phyloP scores from a whole-genome alignment of 2,113 vertebrate species.

The Geothlypis trichas region DNA sequence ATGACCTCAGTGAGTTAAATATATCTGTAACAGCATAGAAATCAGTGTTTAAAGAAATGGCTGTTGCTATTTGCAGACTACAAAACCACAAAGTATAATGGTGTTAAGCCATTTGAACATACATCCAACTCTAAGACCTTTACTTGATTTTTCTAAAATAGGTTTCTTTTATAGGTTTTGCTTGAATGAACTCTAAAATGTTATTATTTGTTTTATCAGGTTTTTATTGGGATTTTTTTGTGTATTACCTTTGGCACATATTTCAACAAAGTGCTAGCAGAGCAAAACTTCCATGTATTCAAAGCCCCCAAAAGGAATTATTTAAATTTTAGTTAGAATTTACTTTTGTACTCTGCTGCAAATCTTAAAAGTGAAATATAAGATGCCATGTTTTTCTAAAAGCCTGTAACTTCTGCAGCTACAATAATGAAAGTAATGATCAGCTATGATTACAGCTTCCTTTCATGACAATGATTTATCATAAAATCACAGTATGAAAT shows the following conservation, averaged over 20 bases:
- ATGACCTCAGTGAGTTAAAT: neutral
- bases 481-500: neutral
- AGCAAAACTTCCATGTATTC: neutral
- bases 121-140: neutral
- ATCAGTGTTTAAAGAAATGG: neutral
- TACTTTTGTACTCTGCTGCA: neutral
- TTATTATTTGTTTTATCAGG: neutral
- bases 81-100: neutral
- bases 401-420: neutral
- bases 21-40: neutral
- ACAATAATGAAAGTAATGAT: neutral
- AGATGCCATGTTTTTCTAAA: neutral
- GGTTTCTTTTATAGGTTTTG: neutral
- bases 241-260: neutral
- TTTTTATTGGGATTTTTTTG: fast-evolving
- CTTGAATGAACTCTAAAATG: neutral
- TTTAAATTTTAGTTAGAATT: neutral
- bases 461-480: neutral
- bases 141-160: neutral
- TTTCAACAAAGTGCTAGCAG: neutral
- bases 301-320: neutral
- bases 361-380: neutral
- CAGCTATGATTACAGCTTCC: neutral
- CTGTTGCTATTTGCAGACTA: neutral
- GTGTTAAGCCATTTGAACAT: neutral